Conservation (phyloP, 35 echinoderm and acorn worm genomes). For the Heliocidaris tuberculata region DNA sequence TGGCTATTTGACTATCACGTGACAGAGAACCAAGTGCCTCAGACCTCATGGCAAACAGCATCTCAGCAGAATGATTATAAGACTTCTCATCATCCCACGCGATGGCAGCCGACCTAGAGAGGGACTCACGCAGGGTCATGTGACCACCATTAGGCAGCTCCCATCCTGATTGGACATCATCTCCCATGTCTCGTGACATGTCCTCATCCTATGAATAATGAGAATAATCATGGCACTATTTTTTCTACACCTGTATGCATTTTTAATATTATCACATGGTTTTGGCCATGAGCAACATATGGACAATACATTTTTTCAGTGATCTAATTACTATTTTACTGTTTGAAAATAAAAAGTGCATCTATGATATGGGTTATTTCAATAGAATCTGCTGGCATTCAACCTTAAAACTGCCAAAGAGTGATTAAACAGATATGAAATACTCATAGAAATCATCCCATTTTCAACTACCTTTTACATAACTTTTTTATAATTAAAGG, state of each 20-base stretch:
- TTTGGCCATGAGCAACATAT: neutral
- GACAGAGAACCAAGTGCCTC: slow-evolving; percentile 86
- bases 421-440: too few species aligned
- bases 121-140: slow-evolving; percentile 40
- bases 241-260: too few species aligned
- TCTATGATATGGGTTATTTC: too few species aligned
- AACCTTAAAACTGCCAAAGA: too few species aligned
- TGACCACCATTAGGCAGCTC: slow-evolving; percentile 52
- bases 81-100: slow-evolving; percentile 55
- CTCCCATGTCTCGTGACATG: slow-evolving; percentile 57
- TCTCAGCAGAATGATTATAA: slow-evolving; percentile 64
- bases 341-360: too few species aligned
- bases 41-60: slow-evolving; percentile 61
- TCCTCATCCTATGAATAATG: slow-evolving; percentile 68
- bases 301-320: neutral
- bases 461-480: too few species aligned
- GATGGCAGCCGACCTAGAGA: neutral
- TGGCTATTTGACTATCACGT: slow-evolving; percentile 18
- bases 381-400: too few species aligned
- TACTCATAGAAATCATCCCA: too few species aligned
- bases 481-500: too few species aligned
- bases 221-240: neutral
- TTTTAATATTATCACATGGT: neutral
- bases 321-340: too few species aligned
- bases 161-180: slow-evolving; percentile 64